Evolutionary conservation across 2,113 vertebrate genomes (phyloP), one percentile per base, ranked within the genome.

Genomic region (Sander vitreus): DNA sequence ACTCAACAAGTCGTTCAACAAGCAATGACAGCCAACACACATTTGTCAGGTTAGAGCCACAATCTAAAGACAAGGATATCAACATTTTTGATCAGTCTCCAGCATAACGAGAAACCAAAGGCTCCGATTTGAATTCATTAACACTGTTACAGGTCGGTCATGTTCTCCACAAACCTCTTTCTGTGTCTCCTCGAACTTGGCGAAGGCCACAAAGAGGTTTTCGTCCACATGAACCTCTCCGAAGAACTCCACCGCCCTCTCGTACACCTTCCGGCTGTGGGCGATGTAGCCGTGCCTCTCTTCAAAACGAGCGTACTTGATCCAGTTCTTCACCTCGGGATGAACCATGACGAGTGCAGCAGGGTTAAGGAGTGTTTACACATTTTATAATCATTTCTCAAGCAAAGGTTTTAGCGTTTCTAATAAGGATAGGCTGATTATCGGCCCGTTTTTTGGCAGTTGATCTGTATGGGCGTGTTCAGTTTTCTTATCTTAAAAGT

Each of bases 251-350:
- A 98, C 97, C 0, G 97, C 95, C 77, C 98, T 92, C 94, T 99
- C 98, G 0, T 96, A 99, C 2, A 99, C 97, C 83, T 97, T 98
- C 81, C 98, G 95, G 5, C 95, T 95, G 0, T 97, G 98, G 18
- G 96, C 97, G 39, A 97, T 96, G 54, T 99, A 99, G 76, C 96
- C 97, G 5, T 99, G 98, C 59, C 97, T 98, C 86, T 99, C 98
- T 76, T 99, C 98, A 43, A 99, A 99, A 23, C 97, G 97, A 3
- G 97, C 98, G 0, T 99, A 99, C 80, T 99, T 99, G 93, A 99
- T 99, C 98, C 98, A 99, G 93, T 99, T 99, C 93, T 99, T 99
- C 55, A 99, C 97, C 0, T 97, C 97, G 0, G 98, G 98, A 78
- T 99, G 98, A 10, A 99, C 97, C 0, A 98, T 94, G 30, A 99